These are phyloP conservation scores for Empidonax traillii DNA, from an alignment of 2,113 vertebrate species.

Conservation along the genomic window DNA sequence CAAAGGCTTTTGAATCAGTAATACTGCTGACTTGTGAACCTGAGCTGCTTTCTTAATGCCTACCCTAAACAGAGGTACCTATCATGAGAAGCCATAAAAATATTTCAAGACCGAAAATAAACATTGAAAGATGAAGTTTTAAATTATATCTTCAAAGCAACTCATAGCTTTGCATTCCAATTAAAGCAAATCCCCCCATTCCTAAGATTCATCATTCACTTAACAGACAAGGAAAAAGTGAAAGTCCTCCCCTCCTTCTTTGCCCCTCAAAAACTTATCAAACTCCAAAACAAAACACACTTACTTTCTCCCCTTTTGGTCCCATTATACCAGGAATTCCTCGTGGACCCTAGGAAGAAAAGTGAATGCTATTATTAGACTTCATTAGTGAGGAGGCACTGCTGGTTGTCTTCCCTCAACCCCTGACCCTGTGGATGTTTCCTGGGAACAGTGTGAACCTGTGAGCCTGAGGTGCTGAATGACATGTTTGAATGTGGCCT, in stretches of 20 bases:
- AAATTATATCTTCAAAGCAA: not conserved
- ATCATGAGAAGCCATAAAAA: not conserved
- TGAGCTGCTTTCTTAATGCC: not conserved
- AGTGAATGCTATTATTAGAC: not conserved
- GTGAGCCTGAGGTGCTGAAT: not conserved
- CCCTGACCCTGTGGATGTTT: not conserved
- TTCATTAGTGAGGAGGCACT: not conserved
- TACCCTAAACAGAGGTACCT: not conserved
- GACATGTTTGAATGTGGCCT: not conserved
- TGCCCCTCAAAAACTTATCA: not conserved
- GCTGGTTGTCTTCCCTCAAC: not conserved
- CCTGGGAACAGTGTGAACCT: not conserved
- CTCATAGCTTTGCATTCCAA: not conserved
- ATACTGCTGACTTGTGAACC: not conserved
- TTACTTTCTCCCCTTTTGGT: slow-evolving; percentile 95
- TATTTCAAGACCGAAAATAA: not conserved
- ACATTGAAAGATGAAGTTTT: not conserved
- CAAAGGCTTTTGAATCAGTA: not conserved
- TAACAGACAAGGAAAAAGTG: not conserved
- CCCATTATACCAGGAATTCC: slow-evolving; percentile 90
- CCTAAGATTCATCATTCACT: not conserved
- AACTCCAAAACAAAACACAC: not conserved
- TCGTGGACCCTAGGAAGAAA: slow-evolving; percentile 82
- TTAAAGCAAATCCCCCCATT: not conserved
- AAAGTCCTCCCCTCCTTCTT: not conserved